These are phyloP conservation scores for Geotria australis DNA, from an alignment of 2,797 vertebrate species.

Conservation along the genomic window DNA sequence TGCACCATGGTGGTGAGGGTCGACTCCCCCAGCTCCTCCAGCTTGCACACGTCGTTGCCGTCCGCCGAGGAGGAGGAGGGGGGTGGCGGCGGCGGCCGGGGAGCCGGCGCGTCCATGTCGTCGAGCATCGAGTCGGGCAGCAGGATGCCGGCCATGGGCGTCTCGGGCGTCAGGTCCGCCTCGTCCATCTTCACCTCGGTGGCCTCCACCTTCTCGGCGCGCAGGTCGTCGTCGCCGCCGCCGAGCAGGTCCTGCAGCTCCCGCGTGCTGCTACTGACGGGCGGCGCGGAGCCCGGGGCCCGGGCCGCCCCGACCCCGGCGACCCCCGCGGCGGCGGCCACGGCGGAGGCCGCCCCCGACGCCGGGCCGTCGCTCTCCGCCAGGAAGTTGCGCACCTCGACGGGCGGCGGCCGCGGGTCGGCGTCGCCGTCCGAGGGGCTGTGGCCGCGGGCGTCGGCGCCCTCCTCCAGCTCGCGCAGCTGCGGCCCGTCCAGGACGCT, in stretches of 20 bases:
- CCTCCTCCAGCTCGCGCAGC: slow-evolving; percentile 59
- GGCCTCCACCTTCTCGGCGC: slow-evolving; percentile 85
- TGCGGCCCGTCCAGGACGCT: slow-evolving; percentile 71
- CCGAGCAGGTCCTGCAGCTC: not conserved
- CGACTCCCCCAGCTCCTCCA: not conserved
- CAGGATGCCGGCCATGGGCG: slow-evolving; percentile 18
- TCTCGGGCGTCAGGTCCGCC: slow-evolving; percentile 80
- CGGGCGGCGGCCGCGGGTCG: slow-evolving; percentile 22
- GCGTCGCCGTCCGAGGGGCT: slow-evolving; percentile 43
- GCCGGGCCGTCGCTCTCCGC: slow-evolving; percentile 56
- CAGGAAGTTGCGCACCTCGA: slow-evolving; percentile 82
- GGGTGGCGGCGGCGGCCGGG: too few relatives aligned
- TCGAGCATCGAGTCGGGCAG: not conserved
- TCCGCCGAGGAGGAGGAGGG: not conserved
- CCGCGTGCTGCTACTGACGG: not conserved
- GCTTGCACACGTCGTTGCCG: not conserved
- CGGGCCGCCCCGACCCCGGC: not conserved
- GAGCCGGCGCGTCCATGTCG: not conserved
- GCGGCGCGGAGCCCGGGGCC: not conserved
- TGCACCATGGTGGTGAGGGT: not conserved
- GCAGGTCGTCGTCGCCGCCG: not conserved
- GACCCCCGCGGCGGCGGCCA: not conserved
- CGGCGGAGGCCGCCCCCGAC: not conserved
- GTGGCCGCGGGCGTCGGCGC: slow-evolving; percentile 41
- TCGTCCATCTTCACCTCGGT: slow-evolving; percentile 95